Percentiles rank a stretch among this genome's conserved stretches.
Conservation (phyloP, 2,888 invertebrate species). For the Parascotia fuliginaria region DNA sequence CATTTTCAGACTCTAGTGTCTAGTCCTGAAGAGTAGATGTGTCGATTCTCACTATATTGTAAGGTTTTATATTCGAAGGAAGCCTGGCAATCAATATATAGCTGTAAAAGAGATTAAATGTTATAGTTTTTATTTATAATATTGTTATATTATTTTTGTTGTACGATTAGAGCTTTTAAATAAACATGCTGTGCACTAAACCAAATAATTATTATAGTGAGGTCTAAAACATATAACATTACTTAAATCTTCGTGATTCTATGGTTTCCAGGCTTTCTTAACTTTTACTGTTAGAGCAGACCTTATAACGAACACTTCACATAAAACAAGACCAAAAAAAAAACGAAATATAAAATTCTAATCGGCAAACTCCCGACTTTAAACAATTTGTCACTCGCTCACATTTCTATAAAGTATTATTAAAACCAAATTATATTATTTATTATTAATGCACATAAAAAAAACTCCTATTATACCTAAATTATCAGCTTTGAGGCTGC, state of each 20-base stretch:
- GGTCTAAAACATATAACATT: constrained; percentile 47
- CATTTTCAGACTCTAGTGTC: constrained; percentile 80
- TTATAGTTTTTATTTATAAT: constrained; percentile 38
- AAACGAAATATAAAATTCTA: constrained; percentile 9
- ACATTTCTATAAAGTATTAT: constrained; percentile 26
- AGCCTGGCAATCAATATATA: constrained; percentile 67
- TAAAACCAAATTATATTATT: constrained; percentile 11
- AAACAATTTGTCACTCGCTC: constrained; percentile 33
- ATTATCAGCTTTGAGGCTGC: no score
- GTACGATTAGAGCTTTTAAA: constrained; percentile 57
- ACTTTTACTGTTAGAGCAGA: constrained; percentile 42
- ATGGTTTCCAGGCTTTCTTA: constrained; percentile 72
- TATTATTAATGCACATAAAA: constrained; percentile 31
- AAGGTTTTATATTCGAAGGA: constrained; percentile 70
- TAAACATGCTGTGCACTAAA: constrained; percentile 75
- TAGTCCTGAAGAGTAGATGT: constrained; percentile 80
- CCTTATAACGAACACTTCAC: constrained; percentile 28
- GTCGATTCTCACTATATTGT: constrained; percentile 78
- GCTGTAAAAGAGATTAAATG: constrained; percentile 40
- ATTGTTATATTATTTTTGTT: constrained; percentile 45
- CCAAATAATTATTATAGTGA: constrained; percentile 73
- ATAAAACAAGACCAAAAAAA: constrained; percentile 13
- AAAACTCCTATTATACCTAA: constrained; percentile 27
- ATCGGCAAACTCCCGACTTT: constrained; percentile 18
- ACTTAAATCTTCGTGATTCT: constrained; percentile 39